Base-by-base conservation (phyloP, 2,888 invertebrate species). In the Asteroscopus sphinx region DNA sequence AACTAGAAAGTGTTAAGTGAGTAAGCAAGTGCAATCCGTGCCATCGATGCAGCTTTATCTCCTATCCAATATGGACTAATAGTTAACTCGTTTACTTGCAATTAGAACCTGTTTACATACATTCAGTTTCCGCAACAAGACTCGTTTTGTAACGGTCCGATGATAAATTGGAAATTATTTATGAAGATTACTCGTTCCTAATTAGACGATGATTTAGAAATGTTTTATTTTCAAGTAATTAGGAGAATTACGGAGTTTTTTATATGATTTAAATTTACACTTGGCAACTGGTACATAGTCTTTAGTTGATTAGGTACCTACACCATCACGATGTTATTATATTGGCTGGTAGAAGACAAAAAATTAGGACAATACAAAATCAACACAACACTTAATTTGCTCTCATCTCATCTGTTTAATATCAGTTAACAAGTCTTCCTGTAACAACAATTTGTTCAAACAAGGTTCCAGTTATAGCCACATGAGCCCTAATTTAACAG, bases 11-110 rank as follows among this genome's bases (percentile, higher is more conserved):
- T 65, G 32, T 45, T 6, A 39, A 9, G 9, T 30, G 15, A 37
- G 21, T 33, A 12, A 12, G 12, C 30, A 15, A 44, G 16, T 71
- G 56, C 47, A 56, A 65, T 71, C 66, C 70, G 45, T 70, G 44
- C 39, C 39, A 55, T 44, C 12, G 40, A 32, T 35, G 35, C 30
- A 30, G 33, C 21, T 39, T 45, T 44, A 64, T 55, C 47, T 48
- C 3, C 0, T 13, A 46, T 64, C 57, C 17, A 69, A 69, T 45
- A 52, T 36, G 32, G 35, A 69, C 17, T 36, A 62, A 45, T 69
- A 16, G 8, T 11, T 16, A 36, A 54, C 71, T 55, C 11, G 57
- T 65, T 70, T 33, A 41, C 55, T 36, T 48, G 28, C 12, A 55
- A 47, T 28, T 64, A 45, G 7, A 65, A 65, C 40, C 40, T 15